Evolutionary conservation across 2,888 invertebrate species (phyloP).

Genomic region (Lottia scabra): DNA sequence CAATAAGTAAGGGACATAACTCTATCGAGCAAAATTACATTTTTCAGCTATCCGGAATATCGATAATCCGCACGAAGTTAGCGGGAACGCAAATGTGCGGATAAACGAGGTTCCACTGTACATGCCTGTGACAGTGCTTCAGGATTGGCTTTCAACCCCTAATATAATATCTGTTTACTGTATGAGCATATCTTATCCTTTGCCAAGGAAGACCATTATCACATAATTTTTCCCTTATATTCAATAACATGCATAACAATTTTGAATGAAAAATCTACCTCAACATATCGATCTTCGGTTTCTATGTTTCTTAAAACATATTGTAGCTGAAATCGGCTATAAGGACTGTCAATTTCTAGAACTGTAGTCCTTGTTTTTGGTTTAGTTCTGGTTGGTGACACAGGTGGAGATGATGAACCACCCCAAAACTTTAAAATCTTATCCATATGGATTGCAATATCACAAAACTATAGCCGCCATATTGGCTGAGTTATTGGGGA

Average conservation of each 20-base stretch:
- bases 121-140: too few relatives aligned
- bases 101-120: too few relatives aligned
- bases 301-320: conserved; percentile 27
- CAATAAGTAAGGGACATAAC: too few relatives aligned
- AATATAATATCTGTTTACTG: too few relatives aligned
- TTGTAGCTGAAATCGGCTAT: conserved; percentile 36
- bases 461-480: background rate
- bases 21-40: too few relatives aligned
- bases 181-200: too few relatives aligned
- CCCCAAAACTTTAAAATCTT: background rate
- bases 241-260: background rate
- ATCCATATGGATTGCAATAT: background rate
- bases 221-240: too few relatives aligned
- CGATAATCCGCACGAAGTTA: too few relatives aligned
- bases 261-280: conserved; percentile 20
- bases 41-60: too few relatives aligned
- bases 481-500: background rate
- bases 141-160: too few relatives aligned
- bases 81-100: too few relatives aligned
- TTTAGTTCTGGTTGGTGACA: background rate
- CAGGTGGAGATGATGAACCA: background rate
- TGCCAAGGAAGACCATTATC: too few relatives aligned
- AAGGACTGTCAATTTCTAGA: conserved; percentile 10
- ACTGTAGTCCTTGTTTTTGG: background rate
- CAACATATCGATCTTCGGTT: conserved; percentile 28